Percentiles rank a stretch among this genome's conserved stretches.
These are phyloP conservation scores for Cosmopolites sordidus DNA, from an alignment of 2,888 invertebrate genomes.

Conservation along the genomic window DNA sequence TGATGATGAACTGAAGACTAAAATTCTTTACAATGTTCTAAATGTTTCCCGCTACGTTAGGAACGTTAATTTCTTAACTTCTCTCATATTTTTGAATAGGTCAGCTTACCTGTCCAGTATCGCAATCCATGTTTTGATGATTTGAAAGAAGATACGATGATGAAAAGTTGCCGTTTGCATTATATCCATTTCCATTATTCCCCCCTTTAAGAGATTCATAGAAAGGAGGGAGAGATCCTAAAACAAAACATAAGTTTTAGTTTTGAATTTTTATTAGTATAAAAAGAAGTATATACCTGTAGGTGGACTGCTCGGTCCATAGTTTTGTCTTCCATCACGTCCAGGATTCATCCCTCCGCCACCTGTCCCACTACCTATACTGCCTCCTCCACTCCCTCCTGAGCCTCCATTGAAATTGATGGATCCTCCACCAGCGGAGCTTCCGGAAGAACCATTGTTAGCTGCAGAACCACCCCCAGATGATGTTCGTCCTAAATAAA, in stretches of 20 bases:
- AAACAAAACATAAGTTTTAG: not conserved
- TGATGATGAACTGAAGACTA: too few species aligned
- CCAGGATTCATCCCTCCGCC: slow-evolving; percentile 69
- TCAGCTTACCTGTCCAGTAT: slow-evolving; percentile 61
- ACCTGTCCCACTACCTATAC: slow-evolving; percentile 58
- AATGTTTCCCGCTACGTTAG: too few species aligned
- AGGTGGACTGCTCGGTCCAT: slow-evolving; percentile 83
- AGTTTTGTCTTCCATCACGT: slow-evolving; percentile 78
- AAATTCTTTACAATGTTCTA: too few species aligned
- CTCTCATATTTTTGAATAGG: too few species aligned
- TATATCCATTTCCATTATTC: slow-evolving; percentile 65
- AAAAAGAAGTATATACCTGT: slow-evolving; percentile 61
- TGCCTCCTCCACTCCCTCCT: slow-evolving; percentile 54
- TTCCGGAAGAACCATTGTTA: slow-evolving; percentile 2
- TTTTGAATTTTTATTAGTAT: not conserved
- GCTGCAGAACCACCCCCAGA: slow-evolving; percentile 7
- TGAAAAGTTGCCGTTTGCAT: slow-evolving; percentile 61
- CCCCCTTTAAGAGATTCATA: slow-evolving; percentile 79
- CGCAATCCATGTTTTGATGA: slow-evolving; percentile 70
- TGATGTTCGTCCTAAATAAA: slow-evolving; percentile 8
- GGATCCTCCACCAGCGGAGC: slow-evolving; percentile 36
- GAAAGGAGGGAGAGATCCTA: slow-evolving; percentile 68
- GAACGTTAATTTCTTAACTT: too few species aligned
- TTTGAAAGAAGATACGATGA: slow-evolving; percentile 66
- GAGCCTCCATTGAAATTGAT: slow-evolving; percentile 28